Evolutionary conservation across 2,888 invertebrate genomes (phyloP), one percentile per base, ranked within the genome.

Genomic region (Panorpa germanica): DNA sequence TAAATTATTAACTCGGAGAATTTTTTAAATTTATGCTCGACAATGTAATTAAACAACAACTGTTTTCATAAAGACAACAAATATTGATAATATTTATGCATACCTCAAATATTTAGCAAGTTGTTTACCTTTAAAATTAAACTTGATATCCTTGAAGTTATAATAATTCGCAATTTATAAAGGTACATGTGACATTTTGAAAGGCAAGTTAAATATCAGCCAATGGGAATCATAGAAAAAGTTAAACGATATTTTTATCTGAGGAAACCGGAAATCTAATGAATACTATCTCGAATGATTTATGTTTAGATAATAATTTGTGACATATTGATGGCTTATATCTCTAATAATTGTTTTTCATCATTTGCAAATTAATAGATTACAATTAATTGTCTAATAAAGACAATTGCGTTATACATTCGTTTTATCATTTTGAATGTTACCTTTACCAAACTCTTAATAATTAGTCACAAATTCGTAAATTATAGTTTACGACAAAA

Each of bases 261-360:
- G 16, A 15, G 18, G 17, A 25, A 28, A 20, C 20, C 21, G 28
- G 19, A 19, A 28, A 28, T 28, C 20, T 28, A 19, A 28, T 20
- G 21, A 12, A 19, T 13, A 10, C 13, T 11, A n/a, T 18, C 9
- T 15, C 12, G 19, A 17, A 21, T 17, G 26, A 33, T 20, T 33
- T 10, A 30, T 24, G 15, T 17, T 31, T 20, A 7, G 12, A 24
- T 12, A 16, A 21, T 25, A 12, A 9, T 15, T 33, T 29, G 33
- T 33, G 21, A 29, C 33, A 33, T 30, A 30, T 33, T 18, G 24
- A 20, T 33, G 11, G 25, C 11, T 29, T 14, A n/a, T n/a, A n/a
- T n/a, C n/a, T n/a, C n/a, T n/a, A n/a, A n/a, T n/a, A n/a, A n/a
- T n/a, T n/a, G n/a, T n/a, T n/a, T n/a, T n/a, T n/a, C n/a, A n/a